Conservation (phyloP, 2,113 vertebrate species). For the Plecotus auritus region DNA sequence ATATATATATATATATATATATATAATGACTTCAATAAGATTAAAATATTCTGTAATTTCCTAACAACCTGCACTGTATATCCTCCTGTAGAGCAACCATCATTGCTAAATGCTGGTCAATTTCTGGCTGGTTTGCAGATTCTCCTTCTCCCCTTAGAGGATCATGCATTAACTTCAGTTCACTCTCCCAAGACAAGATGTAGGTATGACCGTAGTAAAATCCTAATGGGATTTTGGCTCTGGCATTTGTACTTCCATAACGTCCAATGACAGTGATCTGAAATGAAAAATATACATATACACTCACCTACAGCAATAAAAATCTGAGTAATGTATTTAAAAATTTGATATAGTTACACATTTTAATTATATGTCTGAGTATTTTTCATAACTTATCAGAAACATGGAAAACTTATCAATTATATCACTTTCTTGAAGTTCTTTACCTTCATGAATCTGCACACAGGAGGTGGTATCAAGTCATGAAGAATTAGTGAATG, state of each 20-base stretch:
- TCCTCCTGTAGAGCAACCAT: constrained; percentile 98
- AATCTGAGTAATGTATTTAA: not conserved
- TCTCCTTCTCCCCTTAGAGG: constrained; percentile 94
- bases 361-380: not conserved
- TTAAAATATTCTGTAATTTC: not conserved
- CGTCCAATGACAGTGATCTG: constrained; percentile 99
- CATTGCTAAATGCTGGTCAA: constrained; percentile 97
- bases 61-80: constrained; percentile 95
- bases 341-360: not conserved
- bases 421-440: not conserved
- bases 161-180: constrained; percentile 96
- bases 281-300: constrained; percentile 54
- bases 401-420: not conserved
- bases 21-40: not conserved
- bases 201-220: constrained; percentile 99
- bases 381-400: not conserved
- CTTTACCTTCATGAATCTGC: constrained; percentile 99
- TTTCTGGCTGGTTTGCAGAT: constrained; percentile 91
- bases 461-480: constrained; percentile 95
- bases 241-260: constrained; percentile 97
- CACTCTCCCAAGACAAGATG: constrained; percentile 97
- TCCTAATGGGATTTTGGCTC: constrained; percentile 97
- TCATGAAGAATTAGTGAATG: constrained; percentile 98
- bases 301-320: not conserved
- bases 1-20: too few species aligned